Conservation (phyloP, 2,113 vertebrate genomes). For the Solea solea region DNA sequence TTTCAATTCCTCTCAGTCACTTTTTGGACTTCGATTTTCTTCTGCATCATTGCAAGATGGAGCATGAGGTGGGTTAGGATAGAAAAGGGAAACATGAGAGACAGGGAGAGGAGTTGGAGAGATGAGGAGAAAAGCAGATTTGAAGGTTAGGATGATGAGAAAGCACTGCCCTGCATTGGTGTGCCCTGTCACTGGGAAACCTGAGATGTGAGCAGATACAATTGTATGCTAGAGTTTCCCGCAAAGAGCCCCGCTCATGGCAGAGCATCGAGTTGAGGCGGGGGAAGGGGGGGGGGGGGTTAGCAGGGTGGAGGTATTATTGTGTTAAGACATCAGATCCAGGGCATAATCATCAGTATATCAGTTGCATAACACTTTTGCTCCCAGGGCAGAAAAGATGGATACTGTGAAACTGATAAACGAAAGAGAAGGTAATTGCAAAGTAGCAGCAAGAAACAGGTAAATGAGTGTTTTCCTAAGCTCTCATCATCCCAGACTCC, state of each 20-base stretch:
- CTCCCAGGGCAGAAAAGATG: conserved; percentile 26
- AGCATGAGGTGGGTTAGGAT: conserved; percentile 27
- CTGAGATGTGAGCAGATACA: conserved; percentile 77
- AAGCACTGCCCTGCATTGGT: conserved; percentile 64
- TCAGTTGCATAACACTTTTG: conserved; percentile 69
- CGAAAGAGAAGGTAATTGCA: not conserved
- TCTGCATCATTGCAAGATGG: conserved; percentile 35
- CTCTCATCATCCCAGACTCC: conserved; percentile 48
- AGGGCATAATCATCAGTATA: conserved; percentile 62
- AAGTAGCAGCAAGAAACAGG: conserved; percentile 8
- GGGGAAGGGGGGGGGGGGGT: conserved; percentile 36
- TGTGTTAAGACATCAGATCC: conserved; percentile 76
- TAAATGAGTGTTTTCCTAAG: conserved; percentile 43
- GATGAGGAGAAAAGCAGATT: conserved; percentile 51
- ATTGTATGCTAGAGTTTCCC: conserved; percentile 79
- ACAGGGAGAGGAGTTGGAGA: conserved; percentile 30
- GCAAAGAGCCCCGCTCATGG: conserved; percentile 75
- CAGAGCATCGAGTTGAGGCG: conserved; percentile 26
- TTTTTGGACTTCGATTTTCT: conserved; percentile 35
- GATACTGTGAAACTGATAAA: conserved; percentile 21
- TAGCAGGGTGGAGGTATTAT: conserved; percentile 68
- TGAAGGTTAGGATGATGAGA: conserved; percentile 80
- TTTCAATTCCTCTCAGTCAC: conserved; percentile 31
- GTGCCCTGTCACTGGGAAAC: conserved; percentile 75
- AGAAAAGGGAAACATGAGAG: conserved; percentile 46